Evolutionary conservation across 2,888 invertebrate genomes (phyloP).

Genomic region (Dioctria linearis): DNA sequence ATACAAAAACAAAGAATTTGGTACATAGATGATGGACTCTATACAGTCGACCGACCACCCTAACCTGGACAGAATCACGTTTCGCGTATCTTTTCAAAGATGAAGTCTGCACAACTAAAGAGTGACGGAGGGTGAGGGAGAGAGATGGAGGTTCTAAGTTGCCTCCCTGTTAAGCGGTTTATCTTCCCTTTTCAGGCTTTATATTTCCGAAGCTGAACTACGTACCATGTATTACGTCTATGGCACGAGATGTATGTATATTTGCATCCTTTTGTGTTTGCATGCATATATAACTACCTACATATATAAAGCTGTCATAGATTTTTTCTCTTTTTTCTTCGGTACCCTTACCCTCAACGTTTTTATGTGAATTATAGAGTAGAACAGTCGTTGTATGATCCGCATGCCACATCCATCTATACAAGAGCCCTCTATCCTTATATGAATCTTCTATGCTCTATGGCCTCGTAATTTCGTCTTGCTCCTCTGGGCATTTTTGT

Average conservation of each 20-base stretch:
- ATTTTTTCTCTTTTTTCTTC: background rate
- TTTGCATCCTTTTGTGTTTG: constrained; percentile 16
- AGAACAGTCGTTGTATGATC: background rate
- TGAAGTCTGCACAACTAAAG: background rate
- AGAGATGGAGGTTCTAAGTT: constrained; percentile 1
- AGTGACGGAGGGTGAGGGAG: background rate
- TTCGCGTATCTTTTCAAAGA: too few relatives aligned
- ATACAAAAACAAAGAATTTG: background rate
- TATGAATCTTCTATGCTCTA: background rate
- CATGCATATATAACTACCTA: too few relatives aligned
- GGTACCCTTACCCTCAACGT: background rate
- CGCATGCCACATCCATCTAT: background rate
- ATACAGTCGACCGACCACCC: background rate
- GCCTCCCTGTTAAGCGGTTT: constrained; percentile 63
- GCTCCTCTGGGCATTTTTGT: background rate
- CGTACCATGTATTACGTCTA: background rate
- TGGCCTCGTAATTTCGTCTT: constrained; percentile 1
- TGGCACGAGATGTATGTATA: background rate
- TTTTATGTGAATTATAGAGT: constrained; percentile 13
- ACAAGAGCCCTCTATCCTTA: background rate
- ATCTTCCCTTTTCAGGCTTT: constrained; percentile 65
- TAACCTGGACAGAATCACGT: constrained; percentile 9
- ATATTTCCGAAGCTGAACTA: constrained; percentile 10
- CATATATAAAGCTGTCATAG: background rate
- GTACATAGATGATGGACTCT: background rate